Evolutionary conservation across 2,113 vertebrate species (phyloP).

Genomic region (Lepisosteus oculatus): DNA sequence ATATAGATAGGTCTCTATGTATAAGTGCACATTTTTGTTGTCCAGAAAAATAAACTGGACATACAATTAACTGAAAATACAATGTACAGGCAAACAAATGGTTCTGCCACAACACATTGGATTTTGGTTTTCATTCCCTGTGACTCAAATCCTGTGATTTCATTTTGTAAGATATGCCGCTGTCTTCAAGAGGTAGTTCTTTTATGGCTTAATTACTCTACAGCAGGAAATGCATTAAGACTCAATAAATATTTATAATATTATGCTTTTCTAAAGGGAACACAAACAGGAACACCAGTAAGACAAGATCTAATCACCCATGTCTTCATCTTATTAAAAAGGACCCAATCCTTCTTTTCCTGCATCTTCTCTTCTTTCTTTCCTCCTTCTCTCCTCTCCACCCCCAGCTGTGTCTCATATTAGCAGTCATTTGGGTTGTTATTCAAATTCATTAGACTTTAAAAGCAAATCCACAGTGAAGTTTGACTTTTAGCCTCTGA

Average conservation of each 20-base stretch:
- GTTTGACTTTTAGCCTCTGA: not conserved
- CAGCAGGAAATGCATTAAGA: constrained; percentile 10
- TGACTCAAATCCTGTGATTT: constrained; percentile 9
- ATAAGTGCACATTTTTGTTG: too few relatives aligned
- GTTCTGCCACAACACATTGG: too few relatives aligned
- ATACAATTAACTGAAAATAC: too few relatives aligned
- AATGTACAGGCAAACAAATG: too few relatives aligned
- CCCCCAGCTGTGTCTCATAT: not conserved
- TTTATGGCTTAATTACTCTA: not conserved
- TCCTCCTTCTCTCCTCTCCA: not conserved
- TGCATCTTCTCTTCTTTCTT: not conserved
- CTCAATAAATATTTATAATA: constrained; percentile 1
- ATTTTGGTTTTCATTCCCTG: too few relatives aligned
- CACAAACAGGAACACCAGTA: not conserved
- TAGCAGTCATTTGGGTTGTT: not conserved
- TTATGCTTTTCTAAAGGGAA: not conserved
- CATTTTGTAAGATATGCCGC: not conserved
- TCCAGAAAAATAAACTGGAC: too few relatives aligned
- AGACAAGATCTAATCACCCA: not conserved
- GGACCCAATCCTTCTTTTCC: too few relatives aligned
- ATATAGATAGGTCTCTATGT: too few relatives aligned
- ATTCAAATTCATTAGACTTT: not conserved
- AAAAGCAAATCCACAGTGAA: not conserved
- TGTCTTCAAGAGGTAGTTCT: not conserved
- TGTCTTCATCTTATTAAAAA: too few relatives aligned